A percentile compares a stretch with the other conserved stretches of the same genome.
Conservation (phyloP, 2,797 vertebrate species). For the Cyclopterus lumpus region DNA sequence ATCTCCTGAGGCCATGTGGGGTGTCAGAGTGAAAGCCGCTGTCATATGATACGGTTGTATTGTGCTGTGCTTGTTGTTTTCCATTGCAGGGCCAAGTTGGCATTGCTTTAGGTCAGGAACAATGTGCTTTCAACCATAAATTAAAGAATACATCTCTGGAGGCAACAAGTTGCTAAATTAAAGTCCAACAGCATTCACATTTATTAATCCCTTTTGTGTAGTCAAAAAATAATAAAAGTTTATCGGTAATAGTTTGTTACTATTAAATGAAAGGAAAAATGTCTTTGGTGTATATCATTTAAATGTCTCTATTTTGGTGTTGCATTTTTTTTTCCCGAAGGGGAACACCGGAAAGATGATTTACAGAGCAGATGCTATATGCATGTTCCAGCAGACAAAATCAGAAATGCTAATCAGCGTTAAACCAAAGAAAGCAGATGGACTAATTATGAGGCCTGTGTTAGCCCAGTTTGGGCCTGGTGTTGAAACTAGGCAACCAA, state of each 20-base stretch:
- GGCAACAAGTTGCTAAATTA: slow-evolving; percentile 1
- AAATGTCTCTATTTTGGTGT: background rate
- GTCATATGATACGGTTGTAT: slow-evolving; percentile 36
- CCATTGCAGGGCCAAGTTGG: background rate
- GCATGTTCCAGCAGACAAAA: background rate
- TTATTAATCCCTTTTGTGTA: no score
- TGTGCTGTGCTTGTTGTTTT: slow-evolving; percentile 19
- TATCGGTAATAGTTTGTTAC: background rate
- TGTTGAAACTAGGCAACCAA: slow-evolving; percentile 39
- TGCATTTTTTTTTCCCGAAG: background rate
- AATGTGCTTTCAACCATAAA: background rate
- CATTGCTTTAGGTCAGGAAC: slow-evolving; percentile 5
- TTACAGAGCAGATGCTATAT: background rate
- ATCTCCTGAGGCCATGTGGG: slow-evolving; percentile 23
- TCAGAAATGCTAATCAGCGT: background rate
- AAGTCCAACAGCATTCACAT: background rate
- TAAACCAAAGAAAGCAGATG: slow-evolving; percentile 15
- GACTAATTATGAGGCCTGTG: slow-evolving; percentile 9
- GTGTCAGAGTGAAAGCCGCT: slow-evolving; percentile 11
- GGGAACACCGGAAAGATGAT: background rate
- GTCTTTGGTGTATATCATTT: background rate
- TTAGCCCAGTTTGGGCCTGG: slow-evolving; percentile 20
- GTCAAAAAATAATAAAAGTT: background rate
- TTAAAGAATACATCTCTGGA: slow-evolving; percentile 3
- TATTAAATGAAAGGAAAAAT: background rate